Conservation (phyloP, 2,113 vertebrate genomes). For the Asarcornis scutulata region DNA sequence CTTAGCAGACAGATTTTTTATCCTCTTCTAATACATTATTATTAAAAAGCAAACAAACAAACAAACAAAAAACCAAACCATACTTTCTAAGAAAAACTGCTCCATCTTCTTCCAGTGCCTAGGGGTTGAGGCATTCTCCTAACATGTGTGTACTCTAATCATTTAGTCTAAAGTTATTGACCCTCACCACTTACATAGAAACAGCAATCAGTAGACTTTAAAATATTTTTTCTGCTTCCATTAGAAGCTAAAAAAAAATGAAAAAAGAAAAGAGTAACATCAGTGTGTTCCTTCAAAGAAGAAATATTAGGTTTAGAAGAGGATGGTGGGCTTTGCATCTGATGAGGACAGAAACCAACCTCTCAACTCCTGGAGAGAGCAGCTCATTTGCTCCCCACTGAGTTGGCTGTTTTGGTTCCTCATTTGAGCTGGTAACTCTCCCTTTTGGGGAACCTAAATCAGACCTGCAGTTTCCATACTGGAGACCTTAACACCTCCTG, state of each 20-base stretch:
- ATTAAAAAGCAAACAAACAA: neutral
- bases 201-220: neutral
- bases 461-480: neutral
- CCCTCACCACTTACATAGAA: neutral
- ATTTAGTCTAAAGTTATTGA: neutral
- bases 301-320: neutral
- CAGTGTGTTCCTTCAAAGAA: neutral
- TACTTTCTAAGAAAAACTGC: neutral
- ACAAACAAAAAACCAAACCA: too few species aligned
- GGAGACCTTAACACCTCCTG: neutral
- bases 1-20: neutral
- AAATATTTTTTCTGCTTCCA: neutral
- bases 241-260: neutral
- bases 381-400: neutral
- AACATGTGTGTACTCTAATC: neutral
- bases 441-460: neutral
- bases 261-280: neutral
- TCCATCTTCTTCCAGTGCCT: neutral
- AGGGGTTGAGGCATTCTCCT: neutral
- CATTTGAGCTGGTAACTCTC: neutral
- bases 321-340: neutral
- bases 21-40: neutral
- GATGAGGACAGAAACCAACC: neutral
- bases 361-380: neutral
- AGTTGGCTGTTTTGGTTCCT: neutral